Conservation (phyloP, 35 echinoderm and acorn worm species). For the Ptychodera flava region DNA sequence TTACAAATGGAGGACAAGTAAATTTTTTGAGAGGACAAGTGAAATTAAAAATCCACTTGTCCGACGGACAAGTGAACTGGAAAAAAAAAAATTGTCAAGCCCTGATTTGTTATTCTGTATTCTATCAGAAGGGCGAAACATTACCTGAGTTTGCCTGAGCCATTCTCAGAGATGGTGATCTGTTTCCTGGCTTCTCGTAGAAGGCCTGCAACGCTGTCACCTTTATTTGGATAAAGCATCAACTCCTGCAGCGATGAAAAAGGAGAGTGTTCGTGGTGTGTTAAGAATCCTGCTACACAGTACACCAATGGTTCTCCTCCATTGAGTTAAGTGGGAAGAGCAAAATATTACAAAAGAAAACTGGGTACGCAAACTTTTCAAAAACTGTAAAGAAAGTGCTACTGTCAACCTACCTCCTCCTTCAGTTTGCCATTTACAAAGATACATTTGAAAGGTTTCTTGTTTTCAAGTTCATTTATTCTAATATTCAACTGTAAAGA, state of each 20-base stretch:
- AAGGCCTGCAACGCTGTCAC: conserved; percentile 75
- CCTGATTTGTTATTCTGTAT: too few species aligned
- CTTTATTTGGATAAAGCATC: conserved; percentile 93
- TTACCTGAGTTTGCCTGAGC: conserved; percentile 91
- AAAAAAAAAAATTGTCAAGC: too few species aligned
- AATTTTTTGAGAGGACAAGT: too few species aligned
- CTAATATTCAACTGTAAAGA: conserved; percentile 78
- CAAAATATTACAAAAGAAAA: too few species aligned
- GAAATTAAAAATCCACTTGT: too few species aligned
- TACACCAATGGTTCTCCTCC: too few species aligned
- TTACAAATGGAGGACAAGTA: too few species aligned
- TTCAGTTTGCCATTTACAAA: conserved; percentile 92
- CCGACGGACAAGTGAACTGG: too few species aligned
- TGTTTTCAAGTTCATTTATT: conserved; percentile 98
- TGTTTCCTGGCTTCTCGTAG: conserved; percentile 73
- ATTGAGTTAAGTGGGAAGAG: too few species aligned
- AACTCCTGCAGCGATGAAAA: conserved; percentile 44
- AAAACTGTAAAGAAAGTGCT: too few species aligned
- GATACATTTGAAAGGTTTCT: conserved; percentile 97
- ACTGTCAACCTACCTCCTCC: conserved; percentile 65
- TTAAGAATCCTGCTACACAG: not conserved
- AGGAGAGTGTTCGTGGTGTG: not conserved
- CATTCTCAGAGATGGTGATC: conserved; percentile 58
- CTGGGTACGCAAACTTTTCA: too few species aligned
- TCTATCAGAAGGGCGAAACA: too few species aligned